Conservation (phyloP, 2,113 vertebrate species). For the Lycaon pictus region DNA sequence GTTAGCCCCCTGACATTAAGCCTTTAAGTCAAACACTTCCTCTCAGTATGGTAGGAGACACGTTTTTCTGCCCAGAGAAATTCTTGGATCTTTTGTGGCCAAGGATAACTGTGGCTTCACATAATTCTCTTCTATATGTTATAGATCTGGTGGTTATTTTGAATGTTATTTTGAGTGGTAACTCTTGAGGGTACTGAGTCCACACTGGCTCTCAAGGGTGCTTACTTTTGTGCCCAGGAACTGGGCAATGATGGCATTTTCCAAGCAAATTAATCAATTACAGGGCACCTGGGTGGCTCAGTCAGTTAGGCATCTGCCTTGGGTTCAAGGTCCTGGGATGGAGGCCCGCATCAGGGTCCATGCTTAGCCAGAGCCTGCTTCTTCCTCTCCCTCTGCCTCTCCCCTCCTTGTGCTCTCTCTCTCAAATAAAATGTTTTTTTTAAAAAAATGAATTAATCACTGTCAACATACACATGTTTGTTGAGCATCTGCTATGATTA, state of each 20-base stretch:
- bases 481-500: neutral
- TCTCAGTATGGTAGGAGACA: neutral
- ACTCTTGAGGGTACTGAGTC: neutral
- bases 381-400: too few species aligned
- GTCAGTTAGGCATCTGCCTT: too few species aligned
- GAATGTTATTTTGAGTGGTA: neutral
- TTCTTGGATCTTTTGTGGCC: neutral
- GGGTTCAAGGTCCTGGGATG: too few species aligned
- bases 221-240: neutral
- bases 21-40: neutral
- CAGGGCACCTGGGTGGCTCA: too few species aligned
- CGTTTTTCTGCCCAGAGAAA: neutral
- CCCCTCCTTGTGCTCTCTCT: too few species aligned
- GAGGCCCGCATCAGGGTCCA: too few species aligned
- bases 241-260: neutral
- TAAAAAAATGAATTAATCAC: neutral
- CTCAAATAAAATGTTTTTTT: too few species aligned
- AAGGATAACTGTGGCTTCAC: accelerated
- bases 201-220: neutral
- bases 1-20: neutral
- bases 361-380: too few species aligned
- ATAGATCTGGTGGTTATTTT: neutral
- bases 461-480: neutral
- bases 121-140: neutral
- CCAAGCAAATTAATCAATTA: neutral